A percentile compares a stretch with the other conserved stretches of the same genome.
phyloP scores from a whole-genome alignment of 2,888 invertebrate genomes.

The Caenorhabditis doughertyi region DNA sequence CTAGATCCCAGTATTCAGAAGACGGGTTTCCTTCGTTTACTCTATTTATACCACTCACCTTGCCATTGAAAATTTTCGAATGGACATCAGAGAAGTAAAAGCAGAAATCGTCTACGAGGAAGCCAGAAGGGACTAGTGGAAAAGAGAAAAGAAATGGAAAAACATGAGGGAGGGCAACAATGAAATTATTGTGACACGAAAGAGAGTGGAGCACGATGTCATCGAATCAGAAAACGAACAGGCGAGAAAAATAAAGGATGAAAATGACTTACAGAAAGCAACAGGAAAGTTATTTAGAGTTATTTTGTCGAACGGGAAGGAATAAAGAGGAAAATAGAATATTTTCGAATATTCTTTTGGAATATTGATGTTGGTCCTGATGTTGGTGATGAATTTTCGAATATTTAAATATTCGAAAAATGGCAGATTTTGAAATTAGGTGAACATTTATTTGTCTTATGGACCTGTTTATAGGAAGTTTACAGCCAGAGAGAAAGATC shows the following conservation, averaged over 20 bases:
- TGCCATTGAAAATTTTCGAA: conserved; percentile 19
- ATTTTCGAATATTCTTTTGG: background rate
- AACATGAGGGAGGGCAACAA: conserved; percentile 16
- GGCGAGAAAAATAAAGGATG: conserved; percentile 6
- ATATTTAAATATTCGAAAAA: too few relatives aligned
- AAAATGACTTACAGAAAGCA: background rate
- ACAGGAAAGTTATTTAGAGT: background rate
- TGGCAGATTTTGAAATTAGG: too few relatives aligned
- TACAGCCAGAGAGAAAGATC: too few relatives aligned
- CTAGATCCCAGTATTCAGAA: conserved; percentile 2
- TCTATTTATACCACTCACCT: conserved; percentile 43
- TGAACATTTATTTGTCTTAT: too few relatives aligned
- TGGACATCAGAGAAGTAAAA: conserved; percentile 11
- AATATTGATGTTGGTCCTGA: too few relatives aligned
- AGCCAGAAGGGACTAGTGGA: conserved; percentile 11
- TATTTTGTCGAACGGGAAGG: background rate
- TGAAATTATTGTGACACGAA: conserved; percentile 39
- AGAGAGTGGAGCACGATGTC: background rate
- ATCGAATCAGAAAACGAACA: conserved; percentile 37
- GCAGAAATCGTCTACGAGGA: conserved; percentile 17
- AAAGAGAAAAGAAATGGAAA: conserved; percentile 2
- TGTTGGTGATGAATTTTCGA: too few relatives aligned
- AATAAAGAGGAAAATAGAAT: background rate
- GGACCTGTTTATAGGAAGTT: too few relatives aligned
- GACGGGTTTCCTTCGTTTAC: conserved; percentile 2